Conservation (phyloP, 2,797 vertebrate genomes). For the Xenentodon cancila region DNA sequence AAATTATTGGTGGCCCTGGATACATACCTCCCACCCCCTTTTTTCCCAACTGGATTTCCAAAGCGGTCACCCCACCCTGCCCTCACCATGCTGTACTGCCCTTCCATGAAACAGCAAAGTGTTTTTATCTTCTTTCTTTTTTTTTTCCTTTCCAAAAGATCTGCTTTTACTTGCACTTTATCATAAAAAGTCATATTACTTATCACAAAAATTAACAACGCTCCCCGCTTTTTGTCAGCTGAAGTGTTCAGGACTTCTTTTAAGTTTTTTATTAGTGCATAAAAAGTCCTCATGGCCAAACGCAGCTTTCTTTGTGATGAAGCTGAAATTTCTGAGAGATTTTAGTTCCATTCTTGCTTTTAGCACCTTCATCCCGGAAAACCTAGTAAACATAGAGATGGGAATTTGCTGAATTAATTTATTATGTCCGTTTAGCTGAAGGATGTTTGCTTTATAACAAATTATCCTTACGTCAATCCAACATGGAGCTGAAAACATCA, state of each 20-base stretch:
- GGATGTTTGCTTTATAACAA: too few relatives aligned
- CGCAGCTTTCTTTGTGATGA: constrained; percentile 19
- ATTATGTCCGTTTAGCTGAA: too few relatives aligned
- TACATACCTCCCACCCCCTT: constrained; percentile 40
- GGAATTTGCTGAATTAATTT: constrained; percentile 20
- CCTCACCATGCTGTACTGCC: constrained; percentile 24
- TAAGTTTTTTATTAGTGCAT: constrained; percentile 13
- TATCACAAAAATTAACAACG: too few relatives aligned
- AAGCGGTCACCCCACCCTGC: constrained; percentile 33
- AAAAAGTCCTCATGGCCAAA: constrained; percentile 2
- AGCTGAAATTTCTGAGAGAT: constrained; percentile 25
- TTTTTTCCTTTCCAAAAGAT: too few relatives aligned
- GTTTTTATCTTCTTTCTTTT: background rate
- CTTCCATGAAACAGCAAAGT: background rate
- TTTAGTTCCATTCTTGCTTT: background rate
- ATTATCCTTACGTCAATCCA: background rate
- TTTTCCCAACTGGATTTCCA: constrained; percentile 18
- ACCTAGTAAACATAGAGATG: constrained; percentile 16
- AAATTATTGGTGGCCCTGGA: constrained; percentile 64
- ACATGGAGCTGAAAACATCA: constrained; percentile 26
- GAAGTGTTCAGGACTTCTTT: background rate
- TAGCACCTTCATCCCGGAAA: constrained; percentile 9
- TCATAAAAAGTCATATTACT: too few relatives aligned
- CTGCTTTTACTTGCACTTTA: too few relatives aligned
- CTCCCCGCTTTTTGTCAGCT: too few relatives aligned